Evolutionary conservation across 2,888 invertebrate genomes (phyloP), one percentile per base, ranked within the genome.

Genomic region (Abrostola triplasia): DNA sequence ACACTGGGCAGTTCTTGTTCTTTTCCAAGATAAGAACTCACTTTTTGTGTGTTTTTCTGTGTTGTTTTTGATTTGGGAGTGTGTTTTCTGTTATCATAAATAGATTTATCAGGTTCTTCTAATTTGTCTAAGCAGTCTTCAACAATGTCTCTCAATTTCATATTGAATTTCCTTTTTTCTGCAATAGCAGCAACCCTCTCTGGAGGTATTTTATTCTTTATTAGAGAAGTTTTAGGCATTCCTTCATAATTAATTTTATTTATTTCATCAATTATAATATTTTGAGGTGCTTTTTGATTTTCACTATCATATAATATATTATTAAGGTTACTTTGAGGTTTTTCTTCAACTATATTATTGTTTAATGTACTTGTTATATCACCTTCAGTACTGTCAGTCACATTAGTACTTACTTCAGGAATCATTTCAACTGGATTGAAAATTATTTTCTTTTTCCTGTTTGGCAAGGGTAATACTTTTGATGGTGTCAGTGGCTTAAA

Each of bases 151-250:
- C 88, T 85, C 50, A 94, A 70, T 74, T 89, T 93, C 88, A 91
- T 92, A 76, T 94, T 94, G 71, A 92, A 93, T 64, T 89, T 88
- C 65, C 94, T 86, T 74, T 94, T 94, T 77, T 90, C 84, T 73
- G 89, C 84, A 61, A 94, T 94, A 41, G 85, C 90, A 50, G 92
- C 93, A 42, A 84, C 70, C 77, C 91, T 89, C 76, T 92, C 90
- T 51, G 91, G 88, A 9, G 88, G 79, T 56, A 92, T 80, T 36
- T 63, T 67, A 59, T 60, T 77, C 52, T 64, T 74, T 57, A 72
- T 12, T 38, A 72, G 60, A 37, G 72, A 76, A 44, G 12, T 71
- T 40, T 54, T 62, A 4, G 47, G 54, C 47, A 24, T 36, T 40
- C 36, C 36, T 9, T 13, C 13, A 44, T 24, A 35, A 13, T 10